Percentiles rank a stretch among this genome's conserved stretches.
phyloP scores from a whole-genome alignment of 2,113 vertebrate species.

The Grus americana region DNA sequence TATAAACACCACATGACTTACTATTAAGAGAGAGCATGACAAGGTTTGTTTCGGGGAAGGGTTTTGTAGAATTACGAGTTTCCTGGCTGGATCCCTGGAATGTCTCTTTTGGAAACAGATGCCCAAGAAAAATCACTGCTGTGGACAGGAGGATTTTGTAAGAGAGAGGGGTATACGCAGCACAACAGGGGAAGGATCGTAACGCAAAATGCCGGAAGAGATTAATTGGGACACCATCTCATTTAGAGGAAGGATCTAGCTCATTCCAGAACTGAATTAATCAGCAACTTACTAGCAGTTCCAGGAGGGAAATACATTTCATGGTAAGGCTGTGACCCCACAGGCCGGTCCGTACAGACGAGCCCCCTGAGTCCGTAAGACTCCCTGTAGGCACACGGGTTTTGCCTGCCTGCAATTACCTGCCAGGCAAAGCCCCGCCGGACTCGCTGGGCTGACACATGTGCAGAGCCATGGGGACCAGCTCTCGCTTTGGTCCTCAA shows the following conservation, averaged over 20 bases:
- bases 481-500: conserved; percentile 39
- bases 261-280: neutral
- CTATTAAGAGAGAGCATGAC: conserved; percentile 19
- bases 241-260: neutral
- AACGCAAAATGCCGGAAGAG: neutral
- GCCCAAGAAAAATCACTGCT: neutral
- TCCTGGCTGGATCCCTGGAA: conserved; percentile 9
- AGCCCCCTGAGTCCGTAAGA: neutral
- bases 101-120: conserved; percentile 17
- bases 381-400: neutral
- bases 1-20: conserved; percentile 60
- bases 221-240: neutral
- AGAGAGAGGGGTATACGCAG: neutral
- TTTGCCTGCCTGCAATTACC: neutral
- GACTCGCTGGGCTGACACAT: neutral
- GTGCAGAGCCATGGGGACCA: neutral
- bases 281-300: neutral
- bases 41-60: conserved; percentile 10
- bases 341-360: neutral
- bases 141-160: neutral
- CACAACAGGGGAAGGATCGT: neutral
- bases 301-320: conserved; percentile 1
- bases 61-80: neutral
- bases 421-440: neutral
- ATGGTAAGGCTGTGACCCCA: neutral